phyloP scores from a whole-genome alignment of 1,140 invertebrate genomes.

The Magallana gigas region DNA sequence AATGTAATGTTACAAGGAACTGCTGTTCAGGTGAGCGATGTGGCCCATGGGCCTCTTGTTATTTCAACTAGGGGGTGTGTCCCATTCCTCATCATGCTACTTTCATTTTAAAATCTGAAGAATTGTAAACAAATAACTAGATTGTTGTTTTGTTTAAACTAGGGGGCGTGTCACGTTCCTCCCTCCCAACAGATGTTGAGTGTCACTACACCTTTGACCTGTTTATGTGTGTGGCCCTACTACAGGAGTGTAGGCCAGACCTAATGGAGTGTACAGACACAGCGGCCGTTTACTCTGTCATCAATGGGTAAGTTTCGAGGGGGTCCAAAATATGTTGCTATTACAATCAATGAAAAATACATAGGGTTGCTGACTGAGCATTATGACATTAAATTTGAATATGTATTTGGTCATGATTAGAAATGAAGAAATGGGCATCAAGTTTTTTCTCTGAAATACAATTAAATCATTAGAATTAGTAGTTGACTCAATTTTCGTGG shows the following conservation, averaged over 20 bases:
- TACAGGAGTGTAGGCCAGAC: conserved; percentile 68
- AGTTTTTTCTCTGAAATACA: too few relatives aligned
- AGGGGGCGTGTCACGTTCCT: conserved; percentile 72
- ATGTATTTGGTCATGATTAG: too few relatives aligned
- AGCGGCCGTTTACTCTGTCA: conserved; percentile 70
- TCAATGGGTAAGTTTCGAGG: conserved; percentile 63
- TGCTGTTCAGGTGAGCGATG: too few relatives aligned
- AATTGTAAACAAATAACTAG: too few relatives aligned
- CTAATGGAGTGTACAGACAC: conserved; percentile 72
- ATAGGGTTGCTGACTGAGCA: background rate
- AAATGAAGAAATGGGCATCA: too few relatives aligned
- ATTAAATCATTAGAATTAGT: too few relatives aligned
- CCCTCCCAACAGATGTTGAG: conserved; percentile 54
- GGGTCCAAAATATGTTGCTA: background rate
- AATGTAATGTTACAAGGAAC: too few relatives aligned
- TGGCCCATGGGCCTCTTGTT: too few relatives aligned
- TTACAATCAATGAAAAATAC: background rate
- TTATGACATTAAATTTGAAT: background rate
- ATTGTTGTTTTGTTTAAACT: background rate
- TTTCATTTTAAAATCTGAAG: too few relatives aligned
- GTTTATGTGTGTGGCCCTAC: conserved; percentile 76
- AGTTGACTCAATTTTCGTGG: too few relatives aligned
- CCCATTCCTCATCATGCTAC: too few relatives aligned
- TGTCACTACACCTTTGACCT: conserved; percentile 77
- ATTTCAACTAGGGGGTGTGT: too few relatives aligned